These are phyloP conservation scores for Colossoma macropomum DNA, from an alignment of 2,113 vertebrate genomes.

Conservation along the genomic window DNA sequence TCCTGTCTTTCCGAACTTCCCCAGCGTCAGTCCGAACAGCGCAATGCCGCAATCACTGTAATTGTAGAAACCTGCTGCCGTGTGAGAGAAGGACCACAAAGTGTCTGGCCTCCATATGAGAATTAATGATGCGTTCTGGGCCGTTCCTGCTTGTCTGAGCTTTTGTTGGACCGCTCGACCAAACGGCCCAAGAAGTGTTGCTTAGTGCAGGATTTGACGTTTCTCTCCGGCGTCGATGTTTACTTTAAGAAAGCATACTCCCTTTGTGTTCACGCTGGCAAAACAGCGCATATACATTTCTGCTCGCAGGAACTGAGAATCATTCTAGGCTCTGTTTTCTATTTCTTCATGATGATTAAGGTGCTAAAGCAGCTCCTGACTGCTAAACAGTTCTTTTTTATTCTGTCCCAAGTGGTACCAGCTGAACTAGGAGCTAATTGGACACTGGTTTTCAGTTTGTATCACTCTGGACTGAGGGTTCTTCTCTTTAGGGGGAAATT, in stretches of 20 bases:
- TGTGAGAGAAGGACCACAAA: constrained; percentile 40
- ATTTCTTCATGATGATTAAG: neutral
- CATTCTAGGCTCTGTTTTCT: neutral
- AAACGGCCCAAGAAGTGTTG: constrained; percentile 49
- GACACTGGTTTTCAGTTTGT: neutral
- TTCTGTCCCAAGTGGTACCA: neutral
- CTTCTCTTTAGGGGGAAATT: neutral
- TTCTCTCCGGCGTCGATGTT: constrained; percentile 16
- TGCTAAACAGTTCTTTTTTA: neutral
- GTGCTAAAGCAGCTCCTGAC: neutral
- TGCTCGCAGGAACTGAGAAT: neutral
- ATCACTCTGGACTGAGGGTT: neutral
- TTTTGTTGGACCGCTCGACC: constrained; percentile 54
- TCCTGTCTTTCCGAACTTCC: constrained; percentile 41
- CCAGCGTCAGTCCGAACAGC: constrained; percentile 36
- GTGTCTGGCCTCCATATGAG: constrained; percentile 63
- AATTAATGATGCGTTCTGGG: constrained; percentile 59
- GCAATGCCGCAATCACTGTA: constrained; percentile 50
- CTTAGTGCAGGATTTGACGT: constrained; percentile 38
- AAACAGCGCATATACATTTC: neutral
- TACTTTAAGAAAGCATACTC: constrained; percentile 19
- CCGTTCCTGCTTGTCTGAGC: constrained; percentile 46
- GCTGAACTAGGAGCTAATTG: neutral
- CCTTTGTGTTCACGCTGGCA: constrained; percentile 24
- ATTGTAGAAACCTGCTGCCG: constrained; percentile 51